Percentiles rank a stretch among this genome's conserved stretches.
Conservation (phyloP, 2,113 vertebrate genomes). For the Rhinoderma darwinii region DNA sequence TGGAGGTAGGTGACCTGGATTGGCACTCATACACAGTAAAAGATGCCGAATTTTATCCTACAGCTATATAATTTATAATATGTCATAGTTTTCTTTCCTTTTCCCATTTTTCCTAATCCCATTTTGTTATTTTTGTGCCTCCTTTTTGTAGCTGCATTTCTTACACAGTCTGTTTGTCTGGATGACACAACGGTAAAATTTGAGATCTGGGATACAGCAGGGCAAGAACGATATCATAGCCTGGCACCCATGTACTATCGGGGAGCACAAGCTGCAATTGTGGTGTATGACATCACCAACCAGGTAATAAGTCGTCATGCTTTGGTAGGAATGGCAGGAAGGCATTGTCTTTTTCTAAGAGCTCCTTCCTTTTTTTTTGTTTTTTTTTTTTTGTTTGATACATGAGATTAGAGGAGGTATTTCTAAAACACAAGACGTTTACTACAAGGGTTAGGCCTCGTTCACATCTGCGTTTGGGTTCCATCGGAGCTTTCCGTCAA, state of each 20-base stretch:
- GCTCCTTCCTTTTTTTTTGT: background rate
- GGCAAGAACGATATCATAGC: slow-evolving; percentile 82
- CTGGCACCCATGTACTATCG: slow-evolving; percentile 83
- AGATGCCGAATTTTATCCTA: background rate
- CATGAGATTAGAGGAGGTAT: too few relatives aligned
- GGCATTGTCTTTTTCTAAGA: background rate
- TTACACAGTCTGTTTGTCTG: slow-evolving; percentile 81
- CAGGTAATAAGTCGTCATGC: slow-evolving; percentile 67
- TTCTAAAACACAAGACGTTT: too few relatives aligned
- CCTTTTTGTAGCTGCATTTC: slow-evolving; percentile 72
- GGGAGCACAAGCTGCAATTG: slow-evolving; percentile 79
- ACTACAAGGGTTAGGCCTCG: too few relatives aligned
- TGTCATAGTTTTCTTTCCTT: background rate
- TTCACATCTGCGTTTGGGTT: too few relatives aligned
- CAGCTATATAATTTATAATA: background rate
- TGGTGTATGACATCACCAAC: slow-evolving; percentile 83
- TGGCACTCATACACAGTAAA: background rate
- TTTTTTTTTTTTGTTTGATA: background rate
- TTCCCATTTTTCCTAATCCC: background rate
- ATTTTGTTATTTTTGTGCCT: background rate
- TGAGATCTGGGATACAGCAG: slow-evolving; percentile 84
- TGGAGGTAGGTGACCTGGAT: slow-evolving; percentile 69
- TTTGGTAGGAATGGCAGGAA: background rate
- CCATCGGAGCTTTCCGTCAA: too few relatives aligned
- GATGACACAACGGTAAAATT: slow-evolving; percentile 83